Conservation (phyloP, 2,888 invertebrate genomes). For the Macaria liturata region DNA sequence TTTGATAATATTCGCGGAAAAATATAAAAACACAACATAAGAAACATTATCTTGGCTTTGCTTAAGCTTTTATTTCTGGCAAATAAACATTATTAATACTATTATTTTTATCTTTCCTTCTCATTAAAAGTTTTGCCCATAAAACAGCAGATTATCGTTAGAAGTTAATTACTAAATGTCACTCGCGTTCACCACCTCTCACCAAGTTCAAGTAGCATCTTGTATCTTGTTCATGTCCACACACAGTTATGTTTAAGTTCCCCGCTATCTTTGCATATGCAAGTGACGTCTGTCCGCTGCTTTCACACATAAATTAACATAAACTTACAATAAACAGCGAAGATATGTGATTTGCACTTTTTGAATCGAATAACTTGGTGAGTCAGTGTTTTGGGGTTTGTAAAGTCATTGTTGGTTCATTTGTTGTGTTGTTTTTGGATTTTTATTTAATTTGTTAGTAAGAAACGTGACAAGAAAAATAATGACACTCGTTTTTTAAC, state of each 20-base stretch:
- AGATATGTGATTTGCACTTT: constrained; percentile 49
- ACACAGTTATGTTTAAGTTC: constrained; percentile 49
- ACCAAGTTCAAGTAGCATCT: constrained; percentile 74
- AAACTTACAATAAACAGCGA: constrained; percentile 49
- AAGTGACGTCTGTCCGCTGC: constrained; percentile 59
- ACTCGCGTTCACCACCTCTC: constrained; percentile 49
- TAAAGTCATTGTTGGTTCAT: constrained; percentile 13
- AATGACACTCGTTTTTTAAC: no score
- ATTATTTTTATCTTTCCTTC: no score
- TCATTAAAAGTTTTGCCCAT: no score
- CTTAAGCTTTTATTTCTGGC: no score
- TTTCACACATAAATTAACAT: constrained; percentile 56
- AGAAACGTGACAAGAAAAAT: no score
- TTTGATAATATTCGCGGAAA: no score
- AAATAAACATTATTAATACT: no score
- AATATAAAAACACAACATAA: no score
- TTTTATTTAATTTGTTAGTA: neutral
- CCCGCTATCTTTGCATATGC: constrained; percentile 42
- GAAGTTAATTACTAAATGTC: constrained; percentile 37
- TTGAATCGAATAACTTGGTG: constrained; percentile 27
- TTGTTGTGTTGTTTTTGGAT: neutral
- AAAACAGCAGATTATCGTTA: no score
- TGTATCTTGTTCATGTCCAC: constrained; percentile 51
- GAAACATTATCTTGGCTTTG: no score
- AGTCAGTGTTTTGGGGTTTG: constrained; percentile 13